Base-by-base conservation (phyloP, 2,797 vertebrate species). In the Brachymystax lenok region DNA sequence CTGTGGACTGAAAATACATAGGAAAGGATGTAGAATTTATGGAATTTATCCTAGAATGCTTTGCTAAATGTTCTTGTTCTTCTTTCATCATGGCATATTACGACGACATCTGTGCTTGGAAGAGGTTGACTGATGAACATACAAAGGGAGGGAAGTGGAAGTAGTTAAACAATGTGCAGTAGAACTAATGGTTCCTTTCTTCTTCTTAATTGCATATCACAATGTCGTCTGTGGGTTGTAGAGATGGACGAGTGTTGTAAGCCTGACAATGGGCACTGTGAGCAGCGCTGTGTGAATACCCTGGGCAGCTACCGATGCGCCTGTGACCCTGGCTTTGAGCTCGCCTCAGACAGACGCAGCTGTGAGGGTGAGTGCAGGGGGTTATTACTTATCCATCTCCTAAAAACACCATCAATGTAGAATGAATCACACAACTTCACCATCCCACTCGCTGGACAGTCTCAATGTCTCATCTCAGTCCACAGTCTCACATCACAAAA, bases 221-320 rank as follows among this genome's bases (percentile, higher is more conserved):
- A n/a, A 8, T 0, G 56, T 7, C 56, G 2, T n/a, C 8, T 68
- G 51, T 80, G 66, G 54, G 12, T 75, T 61, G 1, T 87, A 99
- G 98, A 99, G 92, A 94, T 96, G 90, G 98, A 99, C 0, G 98
- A 99, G 85, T 99, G 97, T 79, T 96, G 97, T 0, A 88, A 92
- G 1, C 95, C 96, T 30, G 96, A 97, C 87, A 96, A 96, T 0
- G 96, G 97, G 0, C 95, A 95, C 79, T 99, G 98, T 3, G 95
- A 98, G 88, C 98, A 99, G 89, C 96, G 96, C 52, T 99, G 98
- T 30, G 87, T 99, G 85, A 99, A 99, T 92, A 98, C 97, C 0
- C 90, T 99, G 86, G 98, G 97, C 83, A 98, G 97, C 91, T 99
- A 98, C 92, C 97, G 95, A 75, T 99, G 98, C 16, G 96, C 96